Conservation (phyloP, 1,140 invertebrate genomes). For the Drosophila mayri region DNA sequence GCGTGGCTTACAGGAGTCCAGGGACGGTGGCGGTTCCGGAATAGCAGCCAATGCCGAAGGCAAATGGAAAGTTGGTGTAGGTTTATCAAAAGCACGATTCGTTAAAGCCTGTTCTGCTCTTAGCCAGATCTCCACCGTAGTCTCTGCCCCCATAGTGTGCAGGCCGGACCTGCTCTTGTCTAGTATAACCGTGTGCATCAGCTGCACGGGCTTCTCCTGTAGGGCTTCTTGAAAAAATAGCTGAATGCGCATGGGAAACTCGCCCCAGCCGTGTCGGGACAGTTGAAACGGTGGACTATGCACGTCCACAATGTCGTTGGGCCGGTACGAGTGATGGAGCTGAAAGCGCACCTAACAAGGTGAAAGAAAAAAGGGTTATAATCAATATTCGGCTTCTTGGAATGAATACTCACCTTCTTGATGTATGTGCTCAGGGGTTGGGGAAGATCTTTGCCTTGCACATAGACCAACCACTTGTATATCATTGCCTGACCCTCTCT, state of each 20-base stretch:
- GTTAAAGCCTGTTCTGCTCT: constrained; percentile 81
- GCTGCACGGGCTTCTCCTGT: constrained; percentile 91
- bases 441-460: constrained; percentile 86
- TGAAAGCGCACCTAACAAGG: constrained; percentile 88
- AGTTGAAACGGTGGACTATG: constrained; percentile 93
- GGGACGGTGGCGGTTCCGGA: not conserved
- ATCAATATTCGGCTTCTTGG: not conserved
- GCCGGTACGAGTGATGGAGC: constrained; percentile 94
- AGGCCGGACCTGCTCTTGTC: constrained; percentile 94
- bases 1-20: constrained; percentile 41
- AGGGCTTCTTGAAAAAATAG: constrained; percentile 90
- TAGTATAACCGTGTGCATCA: constrained; percentile 93
- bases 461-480: constrained; percentile 96
- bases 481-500: constrained; percentile 87
- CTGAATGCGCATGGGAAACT: constrained; percentile 93
- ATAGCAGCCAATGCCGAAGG: not conserved
- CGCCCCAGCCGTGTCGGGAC: constrained; percentile 94
- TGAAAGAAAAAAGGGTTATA: not conserved
- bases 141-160: constrained; percentile 93
- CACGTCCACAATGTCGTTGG: constrained; percentile 94
- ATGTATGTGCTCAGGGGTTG: constrained; percentile 88
- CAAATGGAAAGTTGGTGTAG: not conserved
- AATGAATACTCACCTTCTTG: constrained; percentile 86
- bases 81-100: not conserved
- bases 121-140: constrained; percentile 90